phyloP scores from a whole-genome alignment of 2,888 invertebrate species.

The Frankliniella intonsa region DNA sequence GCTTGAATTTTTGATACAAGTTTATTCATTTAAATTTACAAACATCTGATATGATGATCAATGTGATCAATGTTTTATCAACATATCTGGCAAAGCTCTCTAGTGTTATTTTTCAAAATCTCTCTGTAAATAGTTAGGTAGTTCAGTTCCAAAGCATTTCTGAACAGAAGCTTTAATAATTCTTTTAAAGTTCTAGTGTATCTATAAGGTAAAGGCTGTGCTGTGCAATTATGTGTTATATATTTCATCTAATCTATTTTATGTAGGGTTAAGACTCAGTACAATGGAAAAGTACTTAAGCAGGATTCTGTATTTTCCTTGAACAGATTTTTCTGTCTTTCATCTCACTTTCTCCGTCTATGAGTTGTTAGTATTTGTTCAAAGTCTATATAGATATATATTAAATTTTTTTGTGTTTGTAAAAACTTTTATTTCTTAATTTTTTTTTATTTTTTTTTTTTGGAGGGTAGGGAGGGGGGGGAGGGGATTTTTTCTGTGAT shows the following conservation, averaged over 20 bases:
- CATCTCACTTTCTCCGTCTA: neutral
- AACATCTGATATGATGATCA: neutral
- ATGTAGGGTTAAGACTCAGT: neutral
- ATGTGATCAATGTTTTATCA: neutral
- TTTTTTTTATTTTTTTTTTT: too few species aligned
- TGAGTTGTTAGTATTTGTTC: too few species aligned
- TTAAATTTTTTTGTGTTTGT: neutral
- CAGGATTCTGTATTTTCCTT: neutral
- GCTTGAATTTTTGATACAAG: neutral
- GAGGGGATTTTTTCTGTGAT: too few species aligned
- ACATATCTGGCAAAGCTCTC: neutral
- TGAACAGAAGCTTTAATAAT: neutral
- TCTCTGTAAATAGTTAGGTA: neutral
- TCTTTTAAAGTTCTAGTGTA: neutral
- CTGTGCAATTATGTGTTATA: neutral
- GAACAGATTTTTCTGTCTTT: neutral
- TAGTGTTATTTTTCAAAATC: neutral
- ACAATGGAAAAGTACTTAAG: neutral
- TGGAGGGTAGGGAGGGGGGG: too few species aligned
- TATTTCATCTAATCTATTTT: neutral
- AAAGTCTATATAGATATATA: neutral
- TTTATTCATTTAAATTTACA: neutral
- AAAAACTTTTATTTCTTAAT: too few species aligned
- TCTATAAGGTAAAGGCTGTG: constrained; percentile 14
- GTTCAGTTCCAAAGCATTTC: neutral